These are phyloP conservation scores for Nemotelus pantherinus DNA, from an alignment of 2,888 invertebrate genomes.

Conservation along the genomic window DNA sequence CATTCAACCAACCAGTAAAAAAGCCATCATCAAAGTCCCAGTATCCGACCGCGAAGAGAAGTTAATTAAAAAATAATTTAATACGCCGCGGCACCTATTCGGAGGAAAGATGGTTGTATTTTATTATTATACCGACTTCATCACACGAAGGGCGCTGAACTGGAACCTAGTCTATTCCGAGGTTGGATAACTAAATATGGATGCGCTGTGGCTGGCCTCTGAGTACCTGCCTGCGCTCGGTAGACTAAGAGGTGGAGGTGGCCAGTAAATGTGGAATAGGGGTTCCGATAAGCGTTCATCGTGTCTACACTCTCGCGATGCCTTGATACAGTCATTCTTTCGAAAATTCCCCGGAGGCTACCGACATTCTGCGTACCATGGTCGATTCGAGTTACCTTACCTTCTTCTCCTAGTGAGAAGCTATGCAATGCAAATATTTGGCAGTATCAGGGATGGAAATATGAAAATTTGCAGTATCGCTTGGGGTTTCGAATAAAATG, in stretches of 20 bases:
- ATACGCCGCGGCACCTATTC: constrained; percentile 40
- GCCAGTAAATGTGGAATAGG: not conserved
- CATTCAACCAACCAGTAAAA: constrained; percentile 37
- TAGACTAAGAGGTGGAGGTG: not conserved
- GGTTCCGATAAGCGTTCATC: not conserved
- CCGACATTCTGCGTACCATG: constrained; percentile 11
- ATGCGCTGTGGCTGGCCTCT: not conserved
- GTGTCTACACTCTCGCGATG: not conserved
- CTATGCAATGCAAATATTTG: constrained; percentile 4
- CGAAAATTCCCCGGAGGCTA: constrained; percentile 31
- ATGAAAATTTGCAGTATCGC: no score
- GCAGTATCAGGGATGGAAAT: no score
- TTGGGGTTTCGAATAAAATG: no score
- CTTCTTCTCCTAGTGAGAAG: constrained; percentile 22
- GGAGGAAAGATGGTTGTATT: constrained; percentile 1
- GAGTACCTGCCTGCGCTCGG: not conserved
- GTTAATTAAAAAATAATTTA: constrained; percentile 50
- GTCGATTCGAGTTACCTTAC: not conserved
- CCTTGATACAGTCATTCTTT: constrained; percentile 9
- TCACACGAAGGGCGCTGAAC: constrained; percentile 40
- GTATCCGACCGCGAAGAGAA: constrained; percentile 44
- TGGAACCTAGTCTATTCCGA: constrained; percentile 25
- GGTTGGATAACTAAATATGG: not conserved
- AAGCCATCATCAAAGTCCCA: constrained; percentile 29
- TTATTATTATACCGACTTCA: constrained; percentile 34